phyloP scores from a whole-genome alignment of 2,888 invertebrate species.

The Argyra leucocephala region DNA sequence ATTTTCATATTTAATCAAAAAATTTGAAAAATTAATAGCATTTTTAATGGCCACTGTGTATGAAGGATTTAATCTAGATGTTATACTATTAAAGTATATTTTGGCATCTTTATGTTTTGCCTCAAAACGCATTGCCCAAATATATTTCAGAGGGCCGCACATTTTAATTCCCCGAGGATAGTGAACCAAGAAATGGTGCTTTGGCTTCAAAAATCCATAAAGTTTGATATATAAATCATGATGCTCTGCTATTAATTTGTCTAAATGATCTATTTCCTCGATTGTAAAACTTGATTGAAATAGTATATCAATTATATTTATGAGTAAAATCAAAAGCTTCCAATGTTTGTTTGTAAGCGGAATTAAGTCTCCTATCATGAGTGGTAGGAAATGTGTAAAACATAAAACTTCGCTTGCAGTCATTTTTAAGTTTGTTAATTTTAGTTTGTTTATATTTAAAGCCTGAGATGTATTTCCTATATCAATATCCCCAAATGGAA shows the following conservation, averaged over 20 bases:
- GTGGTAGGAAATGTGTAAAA: constrained; percentile 21
- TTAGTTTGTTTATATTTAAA: constrained; percentile 17
- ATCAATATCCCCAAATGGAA: constrained; percentile 23
- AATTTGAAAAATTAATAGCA: too few species aligned
- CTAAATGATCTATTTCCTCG: constrained; percentile 16
- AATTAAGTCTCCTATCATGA: constrained; percentile 25
- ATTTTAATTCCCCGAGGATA: constrained; percentile 17
- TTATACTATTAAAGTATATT: constrained; percentile 17
- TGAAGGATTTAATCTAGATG: constrained; percentile 17
- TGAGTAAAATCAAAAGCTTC: constrained; percentile 17
- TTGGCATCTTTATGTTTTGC: constrained; percentile 19
- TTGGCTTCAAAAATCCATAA: constrained; percentile 20
- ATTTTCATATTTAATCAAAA: too few species aligned
- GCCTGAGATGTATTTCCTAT: constrained; percentile 21
- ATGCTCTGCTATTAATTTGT: constrained; percentile 18
- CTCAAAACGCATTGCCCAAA: constrained; percentile 19
- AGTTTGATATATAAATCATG: constrained; percentile 19
- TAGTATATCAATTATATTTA: constrained; percentile 19
- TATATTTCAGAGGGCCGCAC: constrained; percentile 19
- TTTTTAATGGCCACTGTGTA: too few species aligned
- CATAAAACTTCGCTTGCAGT: constrained; percentile 22
- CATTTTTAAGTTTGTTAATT: constrained; percentile 22
- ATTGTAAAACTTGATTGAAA: constrained; percentile 15
- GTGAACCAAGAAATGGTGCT: constrained; percentile 19
- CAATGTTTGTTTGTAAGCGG: constrained; percentile 19